Base-by-base conservation (phyloP, 2,888 invertebrate genomes). In the Pogonocherus hispidulus region DNA sequence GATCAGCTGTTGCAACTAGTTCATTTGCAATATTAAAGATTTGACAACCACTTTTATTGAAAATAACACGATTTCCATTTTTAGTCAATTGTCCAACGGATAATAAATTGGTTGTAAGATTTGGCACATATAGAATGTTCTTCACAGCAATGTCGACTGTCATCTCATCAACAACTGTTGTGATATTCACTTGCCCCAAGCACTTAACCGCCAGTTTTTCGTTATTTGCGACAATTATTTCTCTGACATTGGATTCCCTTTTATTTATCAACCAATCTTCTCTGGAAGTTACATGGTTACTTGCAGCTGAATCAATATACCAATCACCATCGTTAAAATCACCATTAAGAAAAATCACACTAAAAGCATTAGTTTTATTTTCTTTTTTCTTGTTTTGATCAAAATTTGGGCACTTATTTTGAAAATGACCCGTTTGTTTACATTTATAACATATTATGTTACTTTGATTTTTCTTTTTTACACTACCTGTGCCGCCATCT, bases 71-170 rank as follows among this genome's bases (percentile, higher is more conserved):
- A 56, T 77, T 76, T 19, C 72, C 73, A 14, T 75, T 74, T 62
- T 73, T 75, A 16, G 77, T 75, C 37, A 79, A 27, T 63, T 74
- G 66, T 60, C 72, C 46, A 41, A 77, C 77, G 14, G 75, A 79
- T 62, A 76, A 70, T 14, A 77, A 65, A 66, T 78, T 78, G 18
- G 77, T 79, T 22, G 72, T 68, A 27, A 78, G 46, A 27, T 70
- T 64, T 54, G 76, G 76, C n/a, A 76, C 70, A 70, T 66, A 78
- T 11, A 69, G 47, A 19, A 66, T 69, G 59, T 78, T 62, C 14
- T 66, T 60, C 0, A 78, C 23, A 44, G 20, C 49, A 37, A 74
- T 62, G 46, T 74, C 66, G 35, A 44, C 44, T n/a, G 54, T 16
- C n/a, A 62, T 18, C 14, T 69, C 47, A 49, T 60, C 56, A 23